Evolutionary conservation across 2,888 invertebrate species (phyloP).

Genomic region (Eristalis pertinax): DNA sequence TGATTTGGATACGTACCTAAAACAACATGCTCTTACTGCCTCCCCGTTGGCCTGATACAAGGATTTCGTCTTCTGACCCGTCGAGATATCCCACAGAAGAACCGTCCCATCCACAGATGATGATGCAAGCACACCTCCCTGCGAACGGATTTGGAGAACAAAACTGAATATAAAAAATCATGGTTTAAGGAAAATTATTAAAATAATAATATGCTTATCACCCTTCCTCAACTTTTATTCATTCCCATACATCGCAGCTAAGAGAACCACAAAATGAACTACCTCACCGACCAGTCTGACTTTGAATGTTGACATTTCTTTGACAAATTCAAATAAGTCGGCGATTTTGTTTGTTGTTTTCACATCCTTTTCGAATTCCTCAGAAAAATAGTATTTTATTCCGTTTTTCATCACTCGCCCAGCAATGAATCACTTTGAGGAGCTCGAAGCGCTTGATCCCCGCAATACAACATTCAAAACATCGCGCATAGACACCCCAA

Average conservation of each 20-base stretch:
- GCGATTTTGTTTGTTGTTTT: constrained; percentile 39
- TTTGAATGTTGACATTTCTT: constrained; percentile 24
- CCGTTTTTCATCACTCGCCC: neutral
- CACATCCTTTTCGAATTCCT: neutral
- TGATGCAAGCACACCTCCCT: constrained; percentile 86
- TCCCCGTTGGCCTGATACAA: constrained; percentile 86
- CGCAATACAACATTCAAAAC: constrained; percentile 75
- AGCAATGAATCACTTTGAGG: constrained; percentile 78
- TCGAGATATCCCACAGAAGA: constrained; percentile 86
- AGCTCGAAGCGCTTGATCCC: constrained; percentile 79
- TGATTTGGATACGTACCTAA: constrained; percentile 65
- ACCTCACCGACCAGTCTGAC: constrained; percentile 10
- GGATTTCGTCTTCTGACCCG: constrained; percentile 84
- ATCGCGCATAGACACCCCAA: constrained; percentile 83
- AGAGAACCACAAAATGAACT: constrained; percentile 1
- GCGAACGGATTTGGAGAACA: neutral
- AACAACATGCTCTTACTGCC: constrained; percentile 83
- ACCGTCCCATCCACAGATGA: constrained; percentile 88
- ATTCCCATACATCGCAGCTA: neutral
- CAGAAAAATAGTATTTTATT: neutral
- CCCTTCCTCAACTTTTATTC: neutral
- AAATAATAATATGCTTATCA: neutral
- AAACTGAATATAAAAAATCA: neutral
- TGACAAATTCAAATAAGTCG: constrained; percentile 20
- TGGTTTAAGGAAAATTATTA: neutral